Evolutionary conservation across 2,797 vertebrate species (phyloP), one percentile per base, ranked within the genome.

Genomic region (Sorex maritimensis): DNA sequence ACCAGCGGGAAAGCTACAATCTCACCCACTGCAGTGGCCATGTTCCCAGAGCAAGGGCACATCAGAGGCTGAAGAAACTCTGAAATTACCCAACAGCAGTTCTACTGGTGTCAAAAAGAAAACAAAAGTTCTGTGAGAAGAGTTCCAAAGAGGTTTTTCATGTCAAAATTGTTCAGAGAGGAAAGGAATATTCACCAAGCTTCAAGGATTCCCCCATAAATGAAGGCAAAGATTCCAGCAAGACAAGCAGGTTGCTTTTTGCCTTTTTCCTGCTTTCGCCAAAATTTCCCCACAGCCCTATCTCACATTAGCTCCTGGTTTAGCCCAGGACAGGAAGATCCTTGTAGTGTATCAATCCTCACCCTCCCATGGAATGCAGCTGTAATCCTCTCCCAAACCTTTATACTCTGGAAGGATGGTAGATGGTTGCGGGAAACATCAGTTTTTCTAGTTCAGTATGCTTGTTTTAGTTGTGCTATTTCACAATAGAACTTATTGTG

Each of bases 181-280:
- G 24, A 69, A 87, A 81, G n/a, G 44, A 87, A 92, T 14, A 69
- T 73, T 81, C 14, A 41, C 78, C 69, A 77, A 7, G 38, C 49
- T 28, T 75, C 21, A 90, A 3, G 24, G 68, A 85, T 58, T 93
- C 24, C 69, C 46, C 52, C 21, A 68, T 12, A 69, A 13, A 46
- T 63, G 79, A 81, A 81, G 69, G 34, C 24, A 23, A 65, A 26
- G 14, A 14, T 34, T 11, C 2, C 65, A 73, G 38, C 11, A 24
- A 11, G 49, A 14, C 80, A 30, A 21, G 24, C 14, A 28, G 30
- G 8, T 0, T 2, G 38, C 28, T n/a, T 71, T 28, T 63, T 74
- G 28, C 17, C 28, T 81, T 52, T 86, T 38, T 30, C 13, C 23
- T 11, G 26, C 55, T 65, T 81, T 73, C 15, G 19, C 30, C 34